phyloP scores from a whole-genome alignment of 2,888 invertebrate genomes.

The Osmoderma eremita region DNA sequence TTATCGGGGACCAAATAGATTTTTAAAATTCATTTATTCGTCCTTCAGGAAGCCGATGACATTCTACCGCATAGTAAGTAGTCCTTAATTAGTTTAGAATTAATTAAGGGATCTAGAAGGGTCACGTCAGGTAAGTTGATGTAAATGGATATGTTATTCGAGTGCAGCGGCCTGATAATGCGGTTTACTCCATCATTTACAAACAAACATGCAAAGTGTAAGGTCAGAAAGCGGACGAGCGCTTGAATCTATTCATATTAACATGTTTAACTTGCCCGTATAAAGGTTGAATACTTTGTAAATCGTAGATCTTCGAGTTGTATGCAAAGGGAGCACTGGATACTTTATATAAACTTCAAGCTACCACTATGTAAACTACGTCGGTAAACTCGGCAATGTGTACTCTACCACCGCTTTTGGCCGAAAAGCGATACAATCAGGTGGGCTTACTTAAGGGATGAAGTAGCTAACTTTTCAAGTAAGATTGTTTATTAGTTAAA shows the following conservation, averaged over 20 bases:
- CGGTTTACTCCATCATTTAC: constrained; percentile 19
- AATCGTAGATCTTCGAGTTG: constrained; percentile 55
- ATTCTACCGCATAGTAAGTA: no score
- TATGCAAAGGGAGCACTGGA: constrained; percentile 56
- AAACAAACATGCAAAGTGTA: constrained; percentile 32
- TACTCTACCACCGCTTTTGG: constrained; percentile 55
- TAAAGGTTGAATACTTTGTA: constrained; percentile 54
- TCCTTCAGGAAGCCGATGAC: no score
- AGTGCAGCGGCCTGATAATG: constrained; percentile 17
- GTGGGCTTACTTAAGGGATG: constrained; percentile 57
- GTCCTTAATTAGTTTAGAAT: no score
- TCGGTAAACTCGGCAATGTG: constrained; percentile 56
- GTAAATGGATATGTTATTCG: constrained; percentile 22
- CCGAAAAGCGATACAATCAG: constrained; percentile 59
- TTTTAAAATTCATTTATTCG: neutral
- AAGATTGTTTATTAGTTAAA: constrained; percentile 58
- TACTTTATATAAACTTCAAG: constrained; percentile 58
- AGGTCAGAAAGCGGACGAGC: constrained; percentile 5
- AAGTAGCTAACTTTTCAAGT: constrained; percentile 56
- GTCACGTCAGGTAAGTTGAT: neutral
- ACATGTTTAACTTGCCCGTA: constrained; percentile 51
- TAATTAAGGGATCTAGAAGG: neutral
- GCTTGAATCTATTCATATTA: constrained; percentile 49
- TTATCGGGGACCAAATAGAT: neutral
- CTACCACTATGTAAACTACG: constrained; percentile 58